Conservation (phyloP, 2,888 invertebrate genomes). For the Drosophila tripunctata region DNA sequence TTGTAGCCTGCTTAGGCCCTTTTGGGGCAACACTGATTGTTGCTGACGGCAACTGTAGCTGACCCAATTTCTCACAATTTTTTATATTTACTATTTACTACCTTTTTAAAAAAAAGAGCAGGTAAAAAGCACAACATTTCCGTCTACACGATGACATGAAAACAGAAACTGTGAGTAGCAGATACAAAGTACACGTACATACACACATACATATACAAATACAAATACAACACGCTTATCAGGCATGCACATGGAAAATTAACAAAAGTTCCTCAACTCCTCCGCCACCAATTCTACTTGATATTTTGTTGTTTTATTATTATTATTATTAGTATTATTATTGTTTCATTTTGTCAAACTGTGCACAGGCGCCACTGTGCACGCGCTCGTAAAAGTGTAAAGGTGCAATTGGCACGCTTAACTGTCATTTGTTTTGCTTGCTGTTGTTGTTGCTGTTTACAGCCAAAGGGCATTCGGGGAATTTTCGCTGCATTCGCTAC, state of each 20-base stretch:
- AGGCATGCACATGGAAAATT: slow-evolving; percentile 43
- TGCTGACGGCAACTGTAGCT: slow-evolving; percentile 42
- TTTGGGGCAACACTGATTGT: too few species aligned
- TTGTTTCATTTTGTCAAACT: slow-evolving; percentile 64
- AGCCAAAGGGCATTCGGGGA: slow-evolving; percentile 28
- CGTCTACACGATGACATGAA: slow-evolving; percentile 31
- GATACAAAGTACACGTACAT: slow-evolving; percentile 8
- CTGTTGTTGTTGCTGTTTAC: background rate
- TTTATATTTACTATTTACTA: slow-evolving; percentile 33
- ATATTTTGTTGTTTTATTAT: too few species aligned
- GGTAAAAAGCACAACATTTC: slow-evolving; percentile 48
- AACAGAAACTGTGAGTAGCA: slow-evolving; percentile 22
- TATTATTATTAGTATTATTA: slow-evolving; percentile 21
- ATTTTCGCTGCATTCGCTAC: slow-evolving; percentile 44
- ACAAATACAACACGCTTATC: slow-evolving; percentile 30
- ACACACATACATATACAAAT: background rate
- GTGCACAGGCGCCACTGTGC: slow-evolving; percentile 65
- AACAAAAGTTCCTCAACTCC: slow-evolving; percentile 26
- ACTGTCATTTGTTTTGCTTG: slow-evolving; percentile 44
- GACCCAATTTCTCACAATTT: slow-evolving; percentile 46
- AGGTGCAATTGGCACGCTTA: slow-evolving; percentile 61
- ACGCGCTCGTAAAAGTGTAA: slow-evolving; percentile 62
- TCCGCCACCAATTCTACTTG: too few species aligned
- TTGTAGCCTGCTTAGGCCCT: too few species aligned
- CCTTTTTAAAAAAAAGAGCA: slow-evolving; percentile 21